Evolutionary conservation across 1,140 invertebrate species (phyloP).

Genomic region (Heliconius hermathena): DNA sequence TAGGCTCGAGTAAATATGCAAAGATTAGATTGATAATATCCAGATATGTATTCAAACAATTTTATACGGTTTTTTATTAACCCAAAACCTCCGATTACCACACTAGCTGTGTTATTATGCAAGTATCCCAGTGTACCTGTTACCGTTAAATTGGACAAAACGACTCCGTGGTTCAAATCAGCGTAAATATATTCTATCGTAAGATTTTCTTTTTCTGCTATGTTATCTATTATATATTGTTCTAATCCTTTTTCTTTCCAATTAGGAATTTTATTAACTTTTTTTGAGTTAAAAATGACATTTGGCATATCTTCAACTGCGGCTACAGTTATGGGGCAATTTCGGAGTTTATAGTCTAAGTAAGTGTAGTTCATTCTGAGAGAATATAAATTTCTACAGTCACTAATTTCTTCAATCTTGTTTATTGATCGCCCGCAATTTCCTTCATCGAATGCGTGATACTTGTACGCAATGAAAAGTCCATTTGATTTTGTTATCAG

Average conservation of each 20-base stretch:
- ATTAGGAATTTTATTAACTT: background rate
- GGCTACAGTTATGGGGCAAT: slow-evolving; percentile 32
- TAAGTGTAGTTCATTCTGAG: slow-evolving; percentile 15
- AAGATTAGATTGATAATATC: slow-evolving; percentile 48
- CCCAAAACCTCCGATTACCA: slow-evolving; percentile 29
- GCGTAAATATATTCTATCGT: slow-evolving; percentile 27
- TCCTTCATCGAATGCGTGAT: slow-evolving; percentile 34
- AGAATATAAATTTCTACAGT: slow-evolving; percentile 22
- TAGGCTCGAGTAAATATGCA: slow-evolving; percentile 48
- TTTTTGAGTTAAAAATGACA: slow-evolving; percentile 31
- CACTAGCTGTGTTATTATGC: slow-evolving; percentile 29
- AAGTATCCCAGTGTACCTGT: slow-evolving; percentile 35
- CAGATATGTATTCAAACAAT: slow-evolving; percentile 48
- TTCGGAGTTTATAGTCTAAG: slow-evolving; percentile 20
- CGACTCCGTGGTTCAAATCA: slow-evolving; percentile 13
- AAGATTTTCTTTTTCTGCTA: slow-evolving; percentile 35
- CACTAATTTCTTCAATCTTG: slow-evolving; percentile 22
- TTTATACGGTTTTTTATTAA: slow-evolving; percentile 32
- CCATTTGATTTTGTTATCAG: slow-evolving; percentile 21
- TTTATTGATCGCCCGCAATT: slow-evolving; percentile 32
- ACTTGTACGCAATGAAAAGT: slow-evolving; percentile 28
- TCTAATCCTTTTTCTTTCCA: slow-evolving; percentile 30
- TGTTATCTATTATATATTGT: slow-evolving; percentile 34
- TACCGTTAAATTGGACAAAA: slow-evolving; percentile 32
- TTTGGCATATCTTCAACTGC: slow-evolving; percentile 35